Base-by-base conservation (phyloP, 2,113 vertebrate genomes). In the Nyctibius bracteatus region DNA sequence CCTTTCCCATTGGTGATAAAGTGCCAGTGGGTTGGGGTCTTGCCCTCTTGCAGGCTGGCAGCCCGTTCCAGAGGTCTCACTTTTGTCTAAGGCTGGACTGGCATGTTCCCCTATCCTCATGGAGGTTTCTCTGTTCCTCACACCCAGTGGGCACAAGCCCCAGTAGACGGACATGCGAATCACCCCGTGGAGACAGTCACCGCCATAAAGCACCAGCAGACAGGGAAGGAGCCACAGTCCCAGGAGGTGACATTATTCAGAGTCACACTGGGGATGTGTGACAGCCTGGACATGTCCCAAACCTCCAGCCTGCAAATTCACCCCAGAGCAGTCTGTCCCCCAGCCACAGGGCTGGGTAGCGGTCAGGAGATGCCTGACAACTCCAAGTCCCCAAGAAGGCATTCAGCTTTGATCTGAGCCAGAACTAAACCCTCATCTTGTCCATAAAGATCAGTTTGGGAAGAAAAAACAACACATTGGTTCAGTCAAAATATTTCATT, bases 401-500 rank as follows among this genome's bases (percentile, higher is more conserved):
- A 2, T 63, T 89, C 47, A 54, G 72, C 43, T 94, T 95, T 91
- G 86, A 81, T 92, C 61, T 81, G 68, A 97, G 72, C 65, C 88
- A 95, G 55, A 86, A 33, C 7, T 47, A 95, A 95, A 63, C 65
- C 80, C 51, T 92, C 72, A 23, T 79, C 80, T 91, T 91, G 75
- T 74, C 81, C 84, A 47, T 63, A 92, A 96, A 91, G 68, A 92
- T 81, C 80, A 57, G 51, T 95, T 92, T 71, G 86, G 63, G 65
- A 91, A 79, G 71, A 61, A 81, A 90, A 91, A 72, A 17, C 46
- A 83, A 66, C 94, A 96, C 84, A 86, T 10, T 91, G 91, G 83
- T 96, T 96, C 47, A 92, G 94, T 94, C 91, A 95, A 95, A 96
- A 86, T 88, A 95, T 84, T 91, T 96, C 51, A 71, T 51, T 14